Evolutionary conservation across 2,888 invertebrate genomes (phyloP).

Genomic region (Archips crataeganus): DNA sequence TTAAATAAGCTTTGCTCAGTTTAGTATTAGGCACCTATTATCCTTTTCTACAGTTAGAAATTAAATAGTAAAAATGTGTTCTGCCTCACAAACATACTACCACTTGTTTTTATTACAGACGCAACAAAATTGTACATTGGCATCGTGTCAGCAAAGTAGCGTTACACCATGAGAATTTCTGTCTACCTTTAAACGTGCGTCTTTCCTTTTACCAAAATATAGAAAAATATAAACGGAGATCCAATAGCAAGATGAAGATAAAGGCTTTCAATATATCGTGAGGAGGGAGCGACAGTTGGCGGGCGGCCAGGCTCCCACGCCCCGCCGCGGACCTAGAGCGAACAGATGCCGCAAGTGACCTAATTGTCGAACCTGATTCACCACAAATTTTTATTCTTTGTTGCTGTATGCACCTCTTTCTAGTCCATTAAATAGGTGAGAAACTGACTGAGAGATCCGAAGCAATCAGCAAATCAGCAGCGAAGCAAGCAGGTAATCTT

Average conservation of each 20-base stretch:
- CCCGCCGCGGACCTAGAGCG: slow-evolving; percentile 1
- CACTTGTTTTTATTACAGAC: too few relatives aligned
- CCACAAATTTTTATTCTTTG: not conserved
- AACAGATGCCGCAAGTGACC: slow-evolving; percentile 6
- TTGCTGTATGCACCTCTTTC: not conserved
- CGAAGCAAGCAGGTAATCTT: too few relatives aligned
- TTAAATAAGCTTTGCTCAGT: too few relatives aligned
- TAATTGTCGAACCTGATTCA: not conserved
- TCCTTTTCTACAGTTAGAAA: too few relatives aligned
- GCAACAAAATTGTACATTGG: not conserved
- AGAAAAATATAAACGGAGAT: slow-evolving; percentile 1
- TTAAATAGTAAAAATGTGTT: not conserved
- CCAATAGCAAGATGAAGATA: slow-evolving; percentile 30
- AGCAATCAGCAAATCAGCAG: not conserved
- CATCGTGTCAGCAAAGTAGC: not conserved
- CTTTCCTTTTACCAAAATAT: slow-evolving; percentile 2
- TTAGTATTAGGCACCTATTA: too few relatives aligned
- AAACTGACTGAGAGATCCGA: not conserved
- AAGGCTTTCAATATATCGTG: slow-evolving; percentile 33
- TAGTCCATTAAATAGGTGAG: not conserved
- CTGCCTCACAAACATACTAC: too few relatives aligned
- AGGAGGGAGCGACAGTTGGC: slow-evolving; percentile 27
- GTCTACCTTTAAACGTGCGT: not conserved
- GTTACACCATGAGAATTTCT: not conserved
- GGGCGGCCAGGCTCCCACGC: slow-evolving; percentile 26